Percentiles rank a stretch among this genome's conserved stretches.
phyloP scores from a whole-genome alignment of 2,888 invertebrate species.

The Melipona bicolor region DNA sequence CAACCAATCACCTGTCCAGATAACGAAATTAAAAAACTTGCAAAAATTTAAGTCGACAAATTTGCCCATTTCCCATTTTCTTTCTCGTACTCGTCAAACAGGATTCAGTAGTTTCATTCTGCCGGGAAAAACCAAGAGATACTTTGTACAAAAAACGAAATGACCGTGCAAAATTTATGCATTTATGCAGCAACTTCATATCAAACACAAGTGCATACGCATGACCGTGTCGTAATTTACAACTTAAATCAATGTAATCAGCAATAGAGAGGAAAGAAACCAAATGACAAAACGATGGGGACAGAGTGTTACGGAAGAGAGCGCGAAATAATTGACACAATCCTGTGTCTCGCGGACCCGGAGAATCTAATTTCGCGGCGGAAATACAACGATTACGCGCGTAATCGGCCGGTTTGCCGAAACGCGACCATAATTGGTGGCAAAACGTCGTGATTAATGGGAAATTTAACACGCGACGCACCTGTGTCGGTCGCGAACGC shows the following conservation, averaged over 20 bases:
- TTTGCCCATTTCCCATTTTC: not conserved
- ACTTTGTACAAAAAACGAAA: not conserved
- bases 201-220: not conserved
- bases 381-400: slow-evolving; percentile 14
- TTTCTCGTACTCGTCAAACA: not conserved
- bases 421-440: slow-evolving; percentile 14
- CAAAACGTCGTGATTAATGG: slow-evolving; percentile 6
- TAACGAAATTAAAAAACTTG: not conserved
- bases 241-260: not conserved
- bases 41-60: not conserved
- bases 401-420: slow-evolving; percentile 19
- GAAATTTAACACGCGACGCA: slow-evolving; percentile 43
- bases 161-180: not conserved
- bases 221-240: too few relatives aligned
- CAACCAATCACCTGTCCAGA: not conserved
- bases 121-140: not conserved
- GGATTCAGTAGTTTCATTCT: not conserved
- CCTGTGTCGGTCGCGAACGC: slow-evolving; percentile 54
- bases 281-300: not conserved
- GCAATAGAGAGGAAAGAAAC: not conserved
- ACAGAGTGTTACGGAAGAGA: not conserved
- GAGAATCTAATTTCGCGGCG: not conserved
- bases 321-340: slow-evolving; percentile 14
- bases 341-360: not conserved
- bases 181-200: not conserved